A percentile compares a stretch with the other conserved stretches of the same genome.
phyloP scores from a whole-genome alignment of 2,797 vertebrate species.

The Sebastes taczanowskii region DNA sequence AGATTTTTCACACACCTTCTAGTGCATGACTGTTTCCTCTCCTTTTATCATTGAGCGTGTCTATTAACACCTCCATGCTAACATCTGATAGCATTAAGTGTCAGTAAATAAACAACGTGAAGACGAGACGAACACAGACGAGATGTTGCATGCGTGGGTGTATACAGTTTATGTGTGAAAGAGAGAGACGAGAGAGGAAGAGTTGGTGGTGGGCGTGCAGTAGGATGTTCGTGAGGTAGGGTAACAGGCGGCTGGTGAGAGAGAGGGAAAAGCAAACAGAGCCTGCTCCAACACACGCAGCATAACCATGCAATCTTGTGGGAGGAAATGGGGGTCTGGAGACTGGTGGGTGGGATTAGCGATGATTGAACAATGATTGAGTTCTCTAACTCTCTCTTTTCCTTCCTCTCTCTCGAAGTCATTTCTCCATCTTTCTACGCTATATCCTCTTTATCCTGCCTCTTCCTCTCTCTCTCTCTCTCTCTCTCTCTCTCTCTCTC shows the following conservation, averaged over 20 bases:
- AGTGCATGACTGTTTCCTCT: neutral
- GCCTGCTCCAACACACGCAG: conserved; percentile 18
- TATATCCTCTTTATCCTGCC: neutral
- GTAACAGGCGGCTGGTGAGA: neutral
- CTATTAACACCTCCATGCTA: conserved; percentile 8
- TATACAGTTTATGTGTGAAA: conserved; percentile 4
- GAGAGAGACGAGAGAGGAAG: neutral
- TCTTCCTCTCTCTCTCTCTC: neutral
- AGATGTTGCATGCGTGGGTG: neutral
- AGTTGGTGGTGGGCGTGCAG: conserved; percentile 2
- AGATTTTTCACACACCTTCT: neutral
- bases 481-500: neutral
- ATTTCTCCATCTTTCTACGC: conserved; percentile 4
- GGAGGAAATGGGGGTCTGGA: conserved; percentile 36
- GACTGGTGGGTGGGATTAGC: conserved; percentile 43
- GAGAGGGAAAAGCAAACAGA: conserved; percentile 5
- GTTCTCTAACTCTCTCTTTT: conserved; percentile 15
- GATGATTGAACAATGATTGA: conserved; percentile 50
- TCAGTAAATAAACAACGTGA: conserved; percentile 28
- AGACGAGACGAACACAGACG: neutral
- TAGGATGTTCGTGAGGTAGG: conserved; percentile 15
- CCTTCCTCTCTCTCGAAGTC: neutral
- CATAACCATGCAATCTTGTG: conserved; percentile 24
- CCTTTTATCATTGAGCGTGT: neutral
- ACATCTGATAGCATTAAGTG: conserved; percentile 22